Evolutionary conservation across 2,797 vertebrate genomes (phyloP).

Genomic region (Gymnothorax javanicus): DNA sequence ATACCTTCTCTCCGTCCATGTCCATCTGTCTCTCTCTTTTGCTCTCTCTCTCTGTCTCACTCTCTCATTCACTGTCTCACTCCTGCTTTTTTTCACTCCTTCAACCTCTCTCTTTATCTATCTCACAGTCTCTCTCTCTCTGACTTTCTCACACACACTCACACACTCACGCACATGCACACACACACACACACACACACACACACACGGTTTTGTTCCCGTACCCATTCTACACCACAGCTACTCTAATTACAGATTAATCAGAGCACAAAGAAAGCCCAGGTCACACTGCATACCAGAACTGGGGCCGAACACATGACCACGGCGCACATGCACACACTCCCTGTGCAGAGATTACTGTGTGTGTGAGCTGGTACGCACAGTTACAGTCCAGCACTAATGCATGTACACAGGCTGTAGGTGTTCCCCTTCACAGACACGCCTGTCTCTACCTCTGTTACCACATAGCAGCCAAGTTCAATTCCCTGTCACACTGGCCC

Average conservation of each 20-base stretch:
- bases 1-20: slow-evolving; percentile 69
- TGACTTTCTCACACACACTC: not conserved
- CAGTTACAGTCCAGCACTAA: not conserved
- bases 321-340: not conserved
- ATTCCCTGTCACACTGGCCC: not conserved
- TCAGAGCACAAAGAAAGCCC: not conserved
- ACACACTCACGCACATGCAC: slow-evolving; percentile 18
- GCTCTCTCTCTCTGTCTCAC: slow-evolving; percentile 74
- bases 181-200: slow-evolving; percentile 6
- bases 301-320: not conserved
- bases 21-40: slow-evolving; percentile 75
- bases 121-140: slow-evolving; percentile 30
- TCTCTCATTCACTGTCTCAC: slow-evolving; percentile 30
- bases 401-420: not conserved
- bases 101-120: slow-evolving; percentile 68
- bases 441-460: not conserved
- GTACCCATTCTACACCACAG: not conserved
- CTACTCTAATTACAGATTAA: not conserved
- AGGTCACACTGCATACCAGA: not conserved
- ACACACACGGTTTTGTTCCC: not conserved
- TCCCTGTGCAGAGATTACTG: not conserved
- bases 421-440: not conserved
- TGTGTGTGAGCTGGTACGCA: not conserved
- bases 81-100: not conserved
- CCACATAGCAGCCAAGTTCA: not conserved